phyloP scores from a whole-genome alignment of 2,113 vertebrate genomes.

The Antennarius striatus region DNA sequence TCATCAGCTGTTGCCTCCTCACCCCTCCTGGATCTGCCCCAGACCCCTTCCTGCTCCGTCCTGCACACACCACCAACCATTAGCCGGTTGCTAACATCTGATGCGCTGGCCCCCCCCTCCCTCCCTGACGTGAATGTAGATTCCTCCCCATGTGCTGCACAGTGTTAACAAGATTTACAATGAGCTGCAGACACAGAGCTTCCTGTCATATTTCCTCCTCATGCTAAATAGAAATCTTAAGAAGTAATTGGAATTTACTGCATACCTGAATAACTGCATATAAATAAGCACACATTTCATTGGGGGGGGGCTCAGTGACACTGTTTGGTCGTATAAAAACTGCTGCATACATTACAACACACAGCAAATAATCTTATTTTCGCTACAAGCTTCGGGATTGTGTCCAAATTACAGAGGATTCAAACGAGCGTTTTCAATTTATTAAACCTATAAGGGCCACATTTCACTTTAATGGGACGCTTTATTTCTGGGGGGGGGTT shows the following conservation, averaged over 20 bases:
- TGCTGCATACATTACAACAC: conserved; percentile 78
- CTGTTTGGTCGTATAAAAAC: conserved; percentile 76
- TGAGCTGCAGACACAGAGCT: conserved; percentile 74
- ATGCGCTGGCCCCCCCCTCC: conserved; percentile 15
- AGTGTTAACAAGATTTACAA: conserved; percentile 79
- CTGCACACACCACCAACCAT: conserved; percentile 9
- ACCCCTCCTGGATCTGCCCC: background rate
- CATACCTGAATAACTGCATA: conserved; percentile 91
- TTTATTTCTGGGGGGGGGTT: conserved; percentile 75
- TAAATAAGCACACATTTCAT: conserved; percentile 82
- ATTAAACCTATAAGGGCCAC: conserved; percentile 76
- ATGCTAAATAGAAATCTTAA: conserved; percentile 89
- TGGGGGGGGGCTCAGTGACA: conserved; percentile 71
- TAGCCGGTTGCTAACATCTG: conserved; percentile 53
- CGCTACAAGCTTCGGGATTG: conserved; percentile 69
- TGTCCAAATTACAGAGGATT: conserved; percentile 74
- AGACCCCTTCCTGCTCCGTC: background rate
- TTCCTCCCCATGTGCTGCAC: conserved; percentile 51
- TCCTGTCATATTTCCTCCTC: conserved; percentile 67
- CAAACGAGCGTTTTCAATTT: conserved; percentile 79
- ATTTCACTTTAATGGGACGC: conserved; percentile 78
- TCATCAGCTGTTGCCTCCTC: no score
- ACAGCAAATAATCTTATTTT: conserved; percentile 78
- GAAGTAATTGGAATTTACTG: conserved; percentile 91
- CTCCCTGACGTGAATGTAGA: conserved; percentile 62